These are phyloP conservation scores for Ophioderma brevispina DNA, from an alignment of 35 echinoderm and acorn worm species.

Conservation along the genomic window DNA sequence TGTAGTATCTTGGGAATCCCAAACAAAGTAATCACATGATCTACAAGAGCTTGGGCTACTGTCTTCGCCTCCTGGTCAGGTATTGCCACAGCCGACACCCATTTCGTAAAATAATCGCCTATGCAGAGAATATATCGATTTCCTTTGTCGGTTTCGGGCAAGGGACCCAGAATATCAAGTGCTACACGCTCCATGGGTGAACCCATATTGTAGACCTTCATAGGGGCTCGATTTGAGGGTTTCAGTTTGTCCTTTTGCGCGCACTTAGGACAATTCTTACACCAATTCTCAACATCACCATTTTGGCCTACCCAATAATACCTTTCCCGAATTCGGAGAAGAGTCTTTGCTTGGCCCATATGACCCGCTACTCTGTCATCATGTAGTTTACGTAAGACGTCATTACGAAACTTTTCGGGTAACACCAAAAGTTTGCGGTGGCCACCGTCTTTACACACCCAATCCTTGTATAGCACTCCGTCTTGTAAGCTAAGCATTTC, in stretches of 20 bases:
- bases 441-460: too few relatives aligned
- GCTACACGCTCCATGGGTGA: constrained; percentile 16
- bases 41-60: constrained; percentile 25
- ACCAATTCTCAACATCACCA: neutral
- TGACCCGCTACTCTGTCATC: neutral
- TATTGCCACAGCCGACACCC: constrained; percentile 36
- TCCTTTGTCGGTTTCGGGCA: constrained; percentile 9
- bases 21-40: constrained; percentile 29
- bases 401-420: neutral
- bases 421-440: neutral
- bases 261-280: neutral
- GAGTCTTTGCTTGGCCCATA: neutral
- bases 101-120: constrained; percentile 69
- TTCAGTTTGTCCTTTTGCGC: neutral
- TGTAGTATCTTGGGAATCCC: constrained; percentile 44
- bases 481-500: too few relatives aligned
- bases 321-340: neutral
- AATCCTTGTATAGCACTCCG: too few relatives aligned
- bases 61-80: constrained; percentile 54
- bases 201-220: constrained; percentile 16
- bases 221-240: neutral
- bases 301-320: neutral
- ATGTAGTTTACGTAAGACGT: neutral
- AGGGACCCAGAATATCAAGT: constrained; percentile 52
- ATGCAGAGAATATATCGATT: constrained; percentile 47